A percentile compares a stretch with the other conserved stretches of the same genome.
Evolutionary conservation across 2,797 vertebrate species (phyloP).

Genomic region (Diceros bicornis): DNA sequence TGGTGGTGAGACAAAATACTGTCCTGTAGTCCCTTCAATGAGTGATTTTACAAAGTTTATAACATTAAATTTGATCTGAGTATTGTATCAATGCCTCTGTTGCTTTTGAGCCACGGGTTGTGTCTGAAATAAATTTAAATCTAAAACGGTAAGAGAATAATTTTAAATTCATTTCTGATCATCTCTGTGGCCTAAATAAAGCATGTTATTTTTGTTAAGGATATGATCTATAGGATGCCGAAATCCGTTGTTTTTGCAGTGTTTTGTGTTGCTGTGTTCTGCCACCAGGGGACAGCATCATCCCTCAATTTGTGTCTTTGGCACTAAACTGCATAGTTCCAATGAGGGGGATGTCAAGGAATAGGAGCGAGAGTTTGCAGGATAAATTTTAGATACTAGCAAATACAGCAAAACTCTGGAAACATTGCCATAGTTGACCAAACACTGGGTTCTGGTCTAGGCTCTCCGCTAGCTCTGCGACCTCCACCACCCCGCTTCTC

Average conservation of each 20-base stretch:
- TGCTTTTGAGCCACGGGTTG: not conserved
- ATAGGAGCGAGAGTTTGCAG: not conserved
- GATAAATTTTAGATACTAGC: not conserved
- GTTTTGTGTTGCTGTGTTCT: not conserved
- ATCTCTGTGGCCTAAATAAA: not conserved
- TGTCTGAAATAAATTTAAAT: conserved; percentile 13
- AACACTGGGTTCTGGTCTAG: not conserved
- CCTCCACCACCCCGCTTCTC: not conserved
- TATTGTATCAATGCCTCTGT: not conserved
- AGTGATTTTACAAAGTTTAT: not conserved
- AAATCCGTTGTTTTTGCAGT: not conserved
- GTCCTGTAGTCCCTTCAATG: not conserved
- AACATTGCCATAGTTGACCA: not conserved
- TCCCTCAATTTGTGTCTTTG: not conserved
- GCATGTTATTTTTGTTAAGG: not conserved
- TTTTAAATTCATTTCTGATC: not conserved
- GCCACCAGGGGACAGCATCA: conserved; percentile 43
- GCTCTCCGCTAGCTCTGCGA: not conserved
- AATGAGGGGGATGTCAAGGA: fast-evolving
- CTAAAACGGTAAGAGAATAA: not conserved
- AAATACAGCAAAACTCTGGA: not conserved
- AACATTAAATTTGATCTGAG: not conserved
- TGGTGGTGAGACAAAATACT: not conserved
- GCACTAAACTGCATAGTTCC: fast-evolving
- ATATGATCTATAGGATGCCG: fast-evolving